Base-by-base conservation (phyloP, 2,113 vertebrate species). In the Cephalopterus ornatus region DNA sequence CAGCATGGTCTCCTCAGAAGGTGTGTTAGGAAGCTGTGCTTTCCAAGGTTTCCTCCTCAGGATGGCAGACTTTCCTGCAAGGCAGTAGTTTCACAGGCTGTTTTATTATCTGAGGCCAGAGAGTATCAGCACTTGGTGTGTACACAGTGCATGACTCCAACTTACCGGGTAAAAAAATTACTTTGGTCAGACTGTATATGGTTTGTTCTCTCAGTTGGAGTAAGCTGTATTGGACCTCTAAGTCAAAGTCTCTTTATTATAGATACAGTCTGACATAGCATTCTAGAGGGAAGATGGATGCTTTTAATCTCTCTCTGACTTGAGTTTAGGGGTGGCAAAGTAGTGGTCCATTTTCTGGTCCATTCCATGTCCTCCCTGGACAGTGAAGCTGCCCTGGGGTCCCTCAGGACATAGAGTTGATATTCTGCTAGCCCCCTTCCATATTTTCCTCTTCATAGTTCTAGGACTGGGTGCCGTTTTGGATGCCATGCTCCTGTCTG, bases 51-150 rank as follows among this genome's bases (percentile, higher is more conserved):
- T 8, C 18, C 16, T 84, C 11, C 47, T 67, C 52, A 9, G 59
- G 35, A 32, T 11, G 53, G 37, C n/a, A 52, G 68, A 26, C 8
- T 56, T 89, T 27, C 8, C 44, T 33, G 46, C 32, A 50, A 73
- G 68, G 39, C 50, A 15, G 4, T 22, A 13, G 28, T 65, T 92
- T 22, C 35, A 22, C 12, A 12, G 52, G 9, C 37, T 71, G 26
- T 28, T 73, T n/a, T 11, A 7, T 80, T 84, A 14, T 39, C 39
- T 11, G 50, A 53, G 68, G n/a, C 47, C 58, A 46, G 44, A 44
- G 24, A n/a, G 12, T 66, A 11, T 46, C 30, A n/a, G 26, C 1
- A 0, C 15, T 72, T 46, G 0, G 0, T 59, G 63, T 61, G 56
- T 44, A 44, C 44, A 13, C 15, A 73, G 11, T 49, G 24, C 5